A percentile compares a stretch with the other conserved stretches of the same genome.
Evolutionary conservation across 2,888 invertebrate species (phyloP).

Genomic region (Coenonympha glycerion): DNA sequence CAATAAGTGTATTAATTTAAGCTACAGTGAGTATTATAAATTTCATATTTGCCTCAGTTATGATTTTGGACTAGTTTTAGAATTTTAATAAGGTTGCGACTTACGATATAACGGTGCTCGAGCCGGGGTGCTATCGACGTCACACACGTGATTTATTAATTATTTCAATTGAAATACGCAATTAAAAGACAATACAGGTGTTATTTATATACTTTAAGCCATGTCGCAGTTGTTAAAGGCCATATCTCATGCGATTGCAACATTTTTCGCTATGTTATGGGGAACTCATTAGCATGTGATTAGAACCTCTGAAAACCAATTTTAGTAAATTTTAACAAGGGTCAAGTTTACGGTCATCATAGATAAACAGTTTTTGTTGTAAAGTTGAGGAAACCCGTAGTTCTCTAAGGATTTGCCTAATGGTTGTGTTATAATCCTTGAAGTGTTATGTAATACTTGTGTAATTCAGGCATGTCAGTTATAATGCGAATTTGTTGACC

Average conservation of each 20-base stretch:
- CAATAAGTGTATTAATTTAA: constrained; percentile 52
- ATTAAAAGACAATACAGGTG: neutral
- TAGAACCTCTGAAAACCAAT: constrained; percentile 42
- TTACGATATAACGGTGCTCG: constrained; percentile 30
- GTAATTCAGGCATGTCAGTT: constrained; percentile 54
- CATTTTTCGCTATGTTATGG: constrained; percentile 24
- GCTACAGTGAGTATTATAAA: constrained; percentile 50
- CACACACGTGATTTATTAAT: constrained; percentile 42
- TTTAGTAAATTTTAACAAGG: constrained; percentile 44
- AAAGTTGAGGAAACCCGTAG: constrained; percentile 4
- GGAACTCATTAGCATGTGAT: constrained; percentile 44
- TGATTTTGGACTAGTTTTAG: neutral
- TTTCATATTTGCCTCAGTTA: constrained; percentile 37
- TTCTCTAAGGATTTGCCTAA: constrained; percentile 19
- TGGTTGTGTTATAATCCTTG: constrained; percentile 34
- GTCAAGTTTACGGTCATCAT: constrained; percentile 60
- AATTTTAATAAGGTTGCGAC: constrained; percentile 20
- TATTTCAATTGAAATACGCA: constrained; percentile 28
- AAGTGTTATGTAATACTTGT: constrained; percentile 67
- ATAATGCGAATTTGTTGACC: constrained; percentile 48
- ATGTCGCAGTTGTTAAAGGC: neutral
- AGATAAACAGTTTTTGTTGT: constrained; percentile 12
- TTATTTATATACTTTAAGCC: neutral
- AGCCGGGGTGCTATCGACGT: constrained; percentile 58
- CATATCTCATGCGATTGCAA: neutral